Base-by-base conservation (phyloP, 2,888 invertebrate species). In the Nymphalis polychloros region DNA sequence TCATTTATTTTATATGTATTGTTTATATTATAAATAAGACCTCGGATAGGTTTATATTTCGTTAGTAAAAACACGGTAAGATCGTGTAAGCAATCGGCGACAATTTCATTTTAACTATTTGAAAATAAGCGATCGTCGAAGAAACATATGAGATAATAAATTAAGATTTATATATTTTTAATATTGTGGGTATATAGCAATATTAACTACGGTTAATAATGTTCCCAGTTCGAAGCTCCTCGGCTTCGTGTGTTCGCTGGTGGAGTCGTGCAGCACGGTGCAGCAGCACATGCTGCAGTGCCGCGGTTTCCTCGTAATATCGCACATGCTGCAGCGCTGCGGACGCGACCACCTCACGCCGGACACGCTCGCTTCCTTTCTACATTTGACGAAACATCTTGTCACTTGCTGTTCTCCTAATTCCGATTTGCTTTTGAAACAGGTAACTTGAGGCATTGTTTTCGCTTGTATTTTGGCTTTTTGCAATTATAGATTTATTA, bases 201-300 rank as follows among this genome's bases (percentile, higher is more conserved):
- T 31, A 4, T 0, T 27, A 27, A 27, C 59, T 10, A 17, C 10
- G 59, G 19, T 19, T 10, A 16, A 6, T 17, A 20, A 41, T 41
- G 10, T 19, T 27, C 75, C 19, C 93, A 97, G 98, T 94, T 98
- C 98, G 63, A 98, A 98, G 86, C 94, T 99, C 73, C 94, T 99
- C 87, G 97, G 98, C 72, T 98, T 99, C 93, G 97, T 99, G 80
- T 98, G 98, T 88, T 98, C 99, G 83, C 94, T 99, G 84, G 97
- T 99, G 77, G 98, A 98, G 88, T 97, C 97, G 55, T 99, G 99
- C 77, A 96, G 97, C 84, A 98, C 98, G 50, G 98, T 99, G 70
- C 99, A 99, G 86, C 99, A 99, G 86, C 99, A 99, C 89, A 98
- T 99, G 97, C 97, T 99, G 87, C 99, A 99, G 89, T 98, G 98